Evolutionary conservation across 2,113 vertebrate species (phyloP).

Genomic region (Hypanus sabinus): DNA sequence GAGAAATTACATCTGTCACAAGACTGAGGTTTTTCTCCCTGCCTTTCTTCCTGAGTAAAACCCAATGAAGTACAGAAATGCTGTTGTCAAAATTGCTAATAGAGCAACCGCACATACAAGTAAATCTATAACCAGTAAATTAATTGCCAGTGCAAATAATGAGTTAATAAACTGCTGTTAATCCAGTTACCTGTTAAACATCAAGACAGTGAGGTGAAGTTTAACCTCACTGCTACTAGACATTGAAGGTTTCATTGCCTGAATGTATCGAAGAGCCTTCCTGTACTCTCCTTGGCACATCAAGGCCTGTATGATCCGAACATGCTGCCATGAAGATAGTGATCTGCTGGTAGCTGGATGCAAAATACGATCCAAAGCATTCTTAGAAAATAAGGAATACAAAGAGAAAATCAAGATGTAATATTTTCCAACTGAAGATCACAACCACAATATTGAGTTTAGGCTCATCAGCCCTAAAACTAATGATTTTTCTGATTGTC

Average conservation of each 20-base stretch:
- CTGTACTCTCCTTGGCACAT: constrained; percentile 80
- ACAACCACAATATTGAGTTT: not conserved
- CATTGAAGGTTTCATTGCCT: constrained; percentile 69
- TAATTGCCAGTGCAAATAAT: not conserved
- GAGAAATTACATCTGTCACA: not conserved
- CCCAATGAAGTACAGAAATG: not conserved
- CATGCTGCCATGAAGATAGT: constrained; percentile 75
- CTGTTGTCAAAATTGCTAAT: not conserved
- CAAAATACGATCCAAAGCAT: constrained; percentile 75
- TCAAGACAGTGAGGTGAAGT: constrained; percentile 77
- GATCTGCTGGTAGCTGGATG: constrained; percentile 75
- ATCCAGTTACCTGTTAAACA: constrained; percentile 76
- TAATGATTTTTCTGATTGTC: not conserved
- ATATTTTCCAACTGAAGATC: not conserved
- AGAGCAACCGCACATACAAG: not conserved
- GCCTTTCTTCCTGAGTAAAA: not conserved
- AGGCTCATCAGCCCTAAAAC: not conserved
- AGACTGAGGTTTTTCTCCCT: not conserved
- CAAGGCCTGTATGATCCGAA: constrained; percentile 72
- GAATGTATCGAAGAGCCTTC: constrained; percentile 76
- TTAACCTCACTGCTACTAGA: constrained; percentile 63
- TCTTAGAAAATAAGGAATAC: constrained; percentile 56
- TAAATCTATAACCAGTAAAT: not conserved
- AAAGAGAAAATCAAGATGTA: constrained; percentile 4
- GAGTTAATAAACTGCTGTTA: not conserved